Evolutionary conservation across 2,113 vertebrate species (phyloP).

Genomic region (Entosphenus tridentatus): DNA sequence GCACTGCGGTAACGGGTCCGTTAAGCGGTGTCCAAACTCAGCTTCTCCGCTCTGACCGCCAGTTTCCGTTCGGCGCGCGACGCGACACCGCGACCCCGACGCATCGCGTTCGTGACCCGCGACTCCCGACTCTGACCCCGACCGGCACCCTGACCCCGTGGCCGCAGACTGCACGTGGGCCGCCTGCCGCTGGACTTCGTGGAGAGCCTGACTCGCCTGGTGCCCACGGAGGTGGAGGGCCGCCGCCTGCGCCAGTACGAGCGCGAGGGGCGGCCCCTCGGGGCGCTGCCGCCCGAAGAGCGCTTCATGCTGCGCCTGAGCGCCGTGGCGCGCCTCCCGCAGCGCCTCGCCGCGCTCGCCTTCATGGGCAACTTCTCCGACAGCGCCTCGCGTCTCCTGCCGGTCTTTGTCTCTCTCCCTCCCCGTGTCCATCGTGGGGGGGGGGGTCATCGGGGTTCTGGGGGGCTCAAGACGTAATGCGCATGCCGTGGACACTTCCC

Average conservation of each 20-base stretch:
- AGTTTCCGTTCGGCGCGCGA: too few relatives aligned
- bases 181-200: slow-evolving; percentile 69
- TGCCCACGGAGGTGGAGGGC: slow-evolving; percentile 58
- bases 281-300: slow-evolving; percentile 64
- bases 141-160: too few relatives aligned
- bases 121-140: too few relatives aligned
- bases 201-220: slow-evolving; percentile 76
- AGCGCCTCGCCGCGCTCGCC: slow-evolving; percentile 79
- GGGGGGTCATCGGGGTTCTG: too few relatives aligned
- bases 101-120: too few relatives aligned
- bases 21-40: too few relatives aligned
- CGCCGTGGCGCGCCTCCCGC: slow-evolving; percentile 71
- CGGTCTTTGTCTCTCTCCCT: slow-evolving; percentile 22
- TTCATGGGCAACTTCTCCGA: slow-evolving; percentile 74
- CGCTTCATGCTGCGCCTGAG: slow-evolving; percentile 78
- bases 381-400: slow-evolving; percentile 57
- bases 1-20: too few relatives aligned
- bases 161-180: slow-evolving; percentile 53
- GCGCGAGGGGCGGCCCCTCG: slow-evolving; percentile 51
- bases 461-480: too few relatives aligned
- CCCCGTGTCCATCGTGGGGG: too few relatives aligned
- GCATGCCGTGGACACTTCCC: too few relatives aligned
- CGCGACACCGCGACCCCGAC: too few relatives aligned
- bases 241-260: slow-evolving; percentile 67
- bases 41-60: too few relatives aligned